These are phyloP conservation scores for Plebejus argus DNA, from an alignment of 2,888 invertebrate genomes.

Conservation along the genomic window DNA sequence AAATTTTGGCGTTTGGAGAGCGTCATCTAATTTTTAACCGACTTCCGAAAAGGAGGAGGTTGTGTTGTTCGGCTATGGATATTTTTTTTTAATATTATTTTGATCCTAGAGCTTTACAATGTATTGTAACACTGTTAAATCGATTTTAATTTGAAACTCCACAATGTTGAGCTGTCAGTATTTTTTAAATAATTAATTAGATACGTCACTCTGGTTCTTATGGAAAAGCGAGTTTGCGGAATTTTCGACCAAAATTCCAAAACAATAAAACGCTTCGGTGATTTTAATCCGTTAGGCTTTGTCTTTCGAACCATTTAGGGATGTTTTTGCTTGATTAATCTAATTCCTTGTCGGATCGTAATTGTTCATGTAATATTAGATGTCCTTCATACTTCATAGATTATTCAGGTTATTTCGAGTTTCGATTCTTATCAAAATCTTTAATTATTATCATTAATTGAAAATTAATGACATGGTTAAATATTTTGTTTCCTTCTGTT, in stretches of 20 bases:
- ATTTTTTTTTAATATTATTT: no score
- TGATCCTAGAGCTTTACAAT: not conserved
- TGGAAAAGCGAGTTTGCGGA: constrained; percentile 35
- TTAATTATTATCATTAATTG: not conserved
- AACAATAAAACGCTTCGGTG: constrained; percentile 68
- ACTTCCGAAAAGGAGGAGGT: no score
- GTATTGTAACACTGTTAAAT: not conserved
- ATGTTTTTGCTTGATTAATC: constrained; percentile 68
- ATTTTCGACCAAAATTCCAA: constrained; percentile 54
- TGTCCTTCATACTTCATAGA: constrained; percentile 37
- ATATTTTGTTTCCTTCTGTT: not conserved
- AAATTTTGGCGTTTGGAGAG: no score
- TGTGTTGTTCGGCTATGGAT: no score
- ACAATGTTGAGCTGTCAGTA: not conserved
- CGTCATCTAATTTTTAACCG: no score
- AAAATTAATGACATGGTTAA: not conserved
- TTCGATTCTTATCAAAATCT: constrained; percentile 15
- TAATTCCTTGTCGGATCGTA: constrained; percentile 59
- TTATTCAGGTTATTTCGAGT: constrained; percentile 30
- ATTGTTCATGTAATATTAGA: constrained; percentile 53
- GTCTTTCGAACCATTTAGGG: constrained; percentile 58
- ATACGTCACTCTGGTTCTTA: constrained; percentile 25
- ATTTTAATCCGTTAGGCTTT: constrained; percentile 62
- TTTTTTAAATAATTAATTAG: constrained; percentile 23
- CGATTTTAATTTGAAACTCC: constrained; percentile 4